A percentile compares a stretch with the other conserved stretches of the same genome.
Evolutionary conservation across 2,888 invertebrate species (phyloP).

Genomic region (Trachelus stipa): DNA sequence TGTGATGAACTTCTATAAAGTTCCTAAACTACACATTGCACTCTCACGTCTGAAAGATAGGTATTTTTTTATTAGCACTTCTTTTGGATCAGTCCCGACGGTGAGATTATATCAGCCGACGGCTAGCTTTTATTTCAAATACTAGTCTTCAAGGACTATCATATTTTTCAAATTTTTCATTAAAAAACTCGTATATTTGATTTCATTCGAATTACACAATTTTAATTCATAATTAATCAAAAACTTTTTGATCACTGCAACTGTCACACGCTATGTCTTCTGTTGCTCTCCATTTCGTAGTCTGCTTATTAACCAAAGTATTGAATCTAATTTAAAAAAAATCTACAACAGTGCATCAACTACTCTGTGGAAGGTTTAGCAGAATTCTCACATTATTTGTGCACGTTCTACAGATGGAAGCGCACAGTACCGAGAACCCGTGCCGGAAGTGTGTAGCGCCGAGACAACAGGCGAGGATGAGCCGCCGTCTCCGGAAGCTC

Average conservation of each 20-base stretch:
- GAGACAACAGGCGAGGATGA: slow-evolving; percentile 34
- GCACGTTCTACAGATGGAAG: slow-evolving; percentile 31
- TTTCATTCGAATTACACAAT: not conserved
- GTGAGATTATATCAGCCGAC: not conserved
- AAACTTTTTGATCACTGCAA: not conserved
- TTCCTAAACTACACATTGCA: not conserved
- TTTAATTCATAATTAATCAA: not conserved
- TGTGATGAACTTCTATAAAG: not conserved
- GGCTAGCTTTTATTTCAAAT: not conserved
- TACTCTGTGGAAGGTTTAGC: not conserved
- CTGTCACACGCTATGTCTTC: not conserved
- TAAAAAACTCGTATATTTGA: not conserved
- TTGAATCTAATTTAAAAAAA: not conserved
- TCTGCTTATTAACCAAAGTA: not conserved
- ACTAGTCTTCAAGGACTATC: not conserved
- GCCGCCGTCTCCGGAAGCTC: slow-evolving; percentile 51
- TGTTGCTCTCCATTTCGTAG: not conserved
- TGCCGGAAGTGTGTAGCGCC: slow-evolving; percentile 26
- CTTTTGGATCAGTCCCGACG: not conserved
- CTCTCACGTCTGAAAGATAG: not conserved
- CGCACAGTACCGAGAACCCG: slow-evolving; percentile 29
- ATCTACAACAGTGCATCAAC: not conserved
- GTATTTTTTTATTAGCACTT: not conserved
- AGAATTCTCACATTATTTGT: slow-evolving; percentile 8
- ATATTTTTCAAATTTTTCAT: not conserved